Evolutionary conservation across 2,797 vertebrate genomes (phyloP), one percentile per base, ranked within the genome.

Genomic region (Sarcoramphus papa): DNA sequence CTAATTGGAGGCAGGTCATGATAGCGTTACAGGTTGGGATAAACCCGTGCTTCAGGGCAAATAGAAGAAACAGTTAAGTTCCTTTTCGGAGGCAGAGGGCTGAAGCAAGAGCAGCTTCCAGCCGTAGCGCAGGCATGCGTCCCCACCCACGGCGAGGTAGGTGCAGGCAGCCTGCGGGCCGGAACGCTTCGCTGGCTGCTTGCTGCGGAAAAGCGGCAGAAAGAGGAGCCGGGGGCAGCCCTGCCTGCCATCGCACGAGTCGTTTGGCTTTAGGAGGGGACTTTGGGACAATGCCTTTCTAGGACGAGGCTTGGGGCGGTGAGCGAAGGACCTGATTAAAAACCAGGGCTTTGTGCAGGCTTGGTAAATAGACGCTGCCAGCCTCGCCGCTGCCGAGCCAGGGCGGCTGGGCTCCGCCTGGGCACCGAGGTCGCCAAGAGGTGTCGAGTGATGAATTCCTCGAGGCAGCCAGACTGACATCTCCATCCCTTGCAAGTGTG

Each of bases 231-330:
- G 1, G 45, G 22, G 77, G 25, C 87, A 82, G 43, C 50, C 54
- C 50, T 33, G 31, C 14, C 31, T 5, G 31, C 45, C 2, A 1
- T 24, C 10, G 1, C 40, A 21, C 1, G 2, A 27, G 60, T 65
- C 6, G 0, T 22, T 33, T 0, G 0, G 47, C 70, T 79, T 64
- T 33, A 53, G 63, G 78, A 73, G 20, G 22, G 1, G 12, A 35
- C 54, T 57, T 53, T 5, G 59, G 84, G 80, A 48, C 41, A 13
- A 7, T 2, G 13, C 28, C 41, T 51, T 40, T 20, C 48, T 60
- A 53, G 64, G 53, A 19, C 0, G 2, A 41, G 48, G 37, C 37
- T 54, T 75, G 69, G 30, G 57, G 31, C 1, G 4, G 11, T 43
- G 85, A 60, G 47, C 4, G 17, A 65, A 76, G 45, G 50, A 68